Conservation (phyloP, 2,797 vertebrate species). For the Selene dorsalis region DNA sequence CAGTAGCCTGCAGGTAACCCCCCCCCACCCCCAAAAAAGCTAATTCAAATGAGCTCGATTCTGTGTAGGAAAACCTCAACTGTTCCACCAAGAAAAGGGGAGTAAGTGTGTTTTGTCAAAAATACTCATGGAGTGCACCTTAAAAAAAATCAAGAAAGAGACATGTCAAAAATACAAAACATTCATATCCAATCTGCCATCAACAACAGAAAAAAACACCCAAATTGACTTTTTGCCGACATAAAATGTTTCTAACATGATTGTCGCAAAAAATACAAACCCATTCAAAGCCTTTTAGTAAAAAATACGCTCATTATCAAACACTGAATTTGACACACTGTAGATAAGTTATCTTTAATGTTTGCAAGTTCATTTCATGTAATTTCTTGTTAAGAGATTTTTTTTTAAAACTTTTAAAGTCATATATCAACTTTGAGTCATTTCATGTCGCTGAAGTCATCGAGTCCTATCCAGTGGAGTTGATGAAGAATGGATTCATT, state of each 20-base stretch:
- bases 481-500: conserved; percentile 35
- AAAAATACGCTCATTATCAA: conserved; percentile 65
- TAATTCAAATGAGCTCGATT: conserved; percentile 11
- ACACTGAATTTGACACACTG: conserved; percentile 63
- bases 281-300: conserved; percentile 67
- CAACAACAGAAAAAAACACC: conserved; percentile 43
- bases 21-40: neutral
- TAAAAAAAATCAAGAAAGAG: conserved; percentile 21
- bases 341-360: conserved; percentile 51
- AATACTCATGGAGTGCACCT: conserved; percentile 41
- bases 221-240: conserved; percentile 31
- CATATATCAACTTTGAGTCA: conserved; percentile 34
- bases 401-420: conserved; percentile 22
- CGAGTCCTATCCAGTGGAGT: conserved; percentile 63
- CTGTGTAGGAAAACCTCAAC: neutral
- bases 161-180: conserved; percentile 62
- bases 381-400: conserved; percentile 22
- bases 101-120: conserved; percentile 8
- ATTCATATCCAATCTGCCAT: conserved; percentile 59
- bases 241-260: conserved; percentile 69
- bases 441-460: conserved; percentile 27
- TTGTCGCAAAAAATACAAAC: conserved; percentile 77
- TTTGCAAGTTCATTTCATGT: conserved; percentile 44
- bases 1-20: conserved; percentile 21
- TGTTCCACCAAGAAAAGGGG: conserved; percentile 13